Conservation (phyloP, 2,888 invertebrate species). For the Diachrysia chrysitis region DNA sequence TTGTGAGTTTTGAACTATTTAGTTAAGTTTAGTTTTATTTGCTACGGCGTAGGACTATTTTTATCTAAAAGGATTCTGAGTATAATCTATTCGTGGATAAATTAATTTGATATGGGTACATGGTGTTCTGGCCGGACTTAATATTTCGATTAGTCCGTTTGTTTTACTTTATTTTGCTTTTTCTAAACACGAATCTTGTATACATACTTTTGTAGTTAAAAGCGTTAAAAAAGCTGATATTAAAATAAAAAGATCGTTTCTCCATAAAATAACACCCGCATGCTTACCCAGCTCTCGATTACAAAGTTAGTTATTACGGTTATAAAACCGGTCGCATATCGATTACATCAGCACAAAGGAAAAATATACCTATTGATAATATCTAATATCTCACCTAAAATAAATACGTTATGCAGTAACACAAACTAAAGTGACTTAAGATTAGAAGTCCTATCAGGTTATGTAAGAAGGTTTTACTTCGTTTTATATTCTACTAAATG, state of each 20-base stretch:
- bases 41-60: not conserved
- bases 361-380: constrained; percentile 18
- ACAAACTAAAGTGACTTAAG: constrained; percentile 29
- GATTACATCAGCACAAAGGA: constrained; percentile 42
- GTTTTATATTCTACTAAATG: constrained; percentile 34
- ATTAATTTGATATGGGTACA: no score
- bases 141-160: no score
- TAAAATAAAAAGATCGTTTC: constrained; percentile 32
- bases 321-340: constrained; percentile 45
- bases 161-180: no score
- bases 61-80: no score
- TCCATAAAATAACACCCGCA: constrained; percentile 54
- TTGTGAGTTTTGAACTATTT: no score
- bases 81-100: no score
- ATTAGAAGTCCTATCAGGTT: constrained; percentile 21
- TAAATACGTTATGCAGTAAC: constrained; percentile 25
- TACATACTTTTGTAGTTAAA: not conserved
- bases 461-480: constrained; percentile 29
- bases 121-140: no score
- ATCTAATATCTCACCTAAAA: constrained; percentile 16
- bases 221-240: constrained; percentile 11
- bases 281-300: constrained; percentile 53
- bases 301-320: constrained; percentile 58
- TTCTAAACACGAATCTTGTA: no score
- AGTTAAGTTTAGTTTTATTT: no score